Evolutionary conservation across 1,140 invertebrate genomes (phyloP).

Genomic region (Drosophila carrolli): DNA sequence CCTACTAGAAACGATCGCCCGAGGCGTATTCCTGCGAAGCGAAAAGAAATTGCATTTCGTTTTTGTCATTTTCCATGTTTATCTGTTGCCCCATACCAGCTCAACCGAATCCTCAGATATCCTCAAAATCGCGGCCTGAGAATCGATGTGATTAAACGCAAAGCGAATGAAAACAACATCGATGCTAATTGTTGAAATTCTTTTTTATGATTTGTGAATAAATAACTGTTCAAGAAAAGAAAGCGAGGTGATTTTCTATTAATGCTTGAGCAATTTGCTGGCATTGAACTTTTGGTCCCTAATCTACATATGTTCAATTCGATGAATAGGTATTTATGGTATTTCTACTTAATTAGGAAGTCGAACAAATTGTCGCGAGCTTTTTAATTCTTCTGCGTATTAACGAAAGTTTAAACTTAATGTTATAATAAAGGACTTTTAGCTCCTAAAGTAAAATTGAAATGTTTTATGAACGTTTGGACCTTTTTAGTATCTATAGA

Average conservation of each 20-base stretch:
- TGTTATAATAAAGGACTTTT: no score
- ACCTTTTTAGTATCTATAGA: no score
- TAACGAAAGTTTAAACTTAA: no score
- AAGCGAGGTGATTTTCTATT: not conserved
- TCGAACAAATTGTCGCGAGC: no score
- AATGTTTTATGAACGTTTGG: no score
- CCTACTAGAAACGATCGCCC: constrained; percentile 88
- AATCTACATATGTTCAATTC: not conserved
- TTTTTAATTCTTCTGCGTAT: no score
- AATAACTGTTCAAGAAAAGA: constrained; percentile 46
- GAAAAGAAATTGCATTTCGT: constrained; percentile 65
- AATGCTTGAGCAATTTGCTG: constrained; percentile 11
- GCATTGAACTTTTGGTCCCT: constrained; percentile 11
- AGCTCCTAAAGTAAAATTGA: no score
- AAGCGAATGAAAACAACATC: constrained; percentile 32
- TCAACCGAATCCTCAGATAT: constrained; percentile 6
- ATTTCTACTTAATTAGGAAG: no score
- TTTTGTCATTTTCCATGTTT: constrained; percentile 43
- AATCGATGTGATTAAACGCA: constrained; percentile 12
- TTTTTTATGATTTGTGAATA: constrained; percentile 54
- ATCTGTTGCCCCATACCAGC: constrained; percentile 22
- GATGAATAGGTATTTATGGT: no score
- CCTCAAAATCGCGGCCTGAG: constrained; percentile 4
- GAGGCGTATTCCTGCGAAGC: constrained; percentile 26
- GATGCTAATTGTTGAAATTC: constrained; percentile 34